Evolutionary conservation across 2,888 invertebrate genomes (phyloP).

Genomic region (Oligia fasciuncula): DNA sequence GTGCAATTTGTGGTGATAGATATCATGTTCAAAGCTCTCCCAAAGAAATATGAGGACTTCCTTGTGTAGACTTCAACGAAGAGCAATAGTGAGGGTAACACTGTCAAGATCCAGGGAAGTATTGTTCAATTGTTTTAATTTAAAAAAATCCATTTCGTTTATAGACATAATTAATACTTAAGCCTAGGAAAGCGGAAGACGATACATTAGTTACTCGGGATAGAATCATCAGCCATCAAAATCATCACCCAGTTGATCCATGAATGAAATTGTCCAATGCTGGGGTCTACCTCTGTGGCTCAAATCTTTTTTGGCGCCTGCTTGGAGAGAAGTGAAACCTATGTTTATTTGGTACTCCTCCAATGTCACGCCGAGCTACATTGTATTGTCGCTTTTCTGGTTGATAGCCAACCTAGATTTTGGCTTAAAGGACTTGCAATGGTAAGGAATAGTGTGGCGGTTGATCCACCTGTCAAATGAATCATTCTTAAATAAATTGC

Average conservation of each 20-base stretch:
- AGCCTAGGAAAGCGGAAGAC: background rate
- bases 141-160: background rate
- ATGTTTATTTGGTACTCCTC: background rate
- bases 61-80: background rate
- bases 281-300: background rate
- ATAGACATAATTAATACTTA: background rate
- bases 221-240: background rate
- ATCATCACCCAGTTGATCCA: background rate
- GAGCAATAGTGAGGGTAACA: background rate
- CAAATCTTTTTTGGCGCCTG: background rate
- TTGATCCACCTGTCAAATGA: background rate
- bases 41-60: background rate
- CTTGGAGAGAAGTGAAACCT: background rate
- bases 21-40: background rate
- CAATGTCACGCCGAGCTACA: background rate
- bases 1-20: background rate
- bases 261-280: background rate
- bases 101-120: background rate
- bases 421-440: background rate
- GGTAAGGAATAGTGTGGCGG: too few species aligned
- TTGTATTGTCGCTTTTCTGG: background rate
- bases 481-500: too few species aligned
- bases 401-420: too few species aligned
- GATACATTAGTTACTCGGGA: background rate
- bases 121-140: background rate